Evolutionary conservation across 1,140 invertebrate genomes (phyloP).

Genomic region (Mercenaria mercenaria): DNA sequence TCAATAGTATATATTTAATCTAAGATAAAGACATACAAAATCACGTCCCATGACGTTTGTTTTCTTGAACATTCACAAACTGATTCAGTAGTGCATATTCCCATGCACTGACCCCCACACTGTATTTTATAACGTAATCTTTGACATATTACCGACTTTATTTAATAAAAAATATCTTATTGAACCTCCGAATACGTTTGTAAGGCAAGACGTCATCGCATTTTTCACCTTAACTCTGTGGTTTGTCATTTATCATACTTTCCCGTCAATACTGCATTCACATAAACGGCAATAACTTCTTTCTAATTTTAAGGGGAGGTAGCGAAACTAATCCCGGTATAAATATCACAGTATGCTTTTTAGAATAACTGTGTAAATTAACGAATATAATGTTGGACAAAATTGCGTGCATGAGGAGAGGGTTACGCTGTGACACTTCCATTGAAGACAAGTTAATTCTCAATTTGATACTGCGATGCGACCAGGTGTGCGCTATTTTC

Average conservation of each 20-base stretch:
- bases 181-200: not conserved
- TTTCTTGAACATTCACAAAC: no score
- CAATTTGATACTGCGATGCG: conserved; percentile 33
- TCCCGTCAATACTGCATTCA: conserved; percentile 13
- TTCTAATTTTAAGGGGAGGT: conserved; percentile 19
- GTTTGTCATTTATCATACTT: not conserved
- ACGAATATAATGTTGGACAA: conserved; percentile 39
- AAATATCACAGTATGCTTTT: conserved; percentile 8
- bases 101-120: no score
- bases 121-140: not conserved
- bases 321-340: conserved; percentile 54
- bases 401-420: conserved; percentile 36
- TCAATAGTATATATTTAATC: no score
- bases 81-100: no score
- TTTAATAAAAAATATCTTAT: not conserved
- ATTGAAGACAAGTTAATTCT: conserved; percentile 56
- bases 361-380: conserved; percentile 30
- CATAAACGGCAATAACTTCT: conserved; percentile 16
- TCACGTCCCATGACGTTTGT: no score
- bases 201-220: not conserved
- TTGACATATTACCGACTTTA: not conserved
- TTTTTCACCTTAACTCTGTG: not conserved
- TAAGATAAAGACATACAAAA: no score
- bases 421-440: conserved; percentile 37
- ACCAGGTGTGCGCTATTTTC: conserved; percentile 46